Base-by-base conservation (phyloP, 2,797 vertebrate genomes). In the Leucoraja ocellata region DNA sequence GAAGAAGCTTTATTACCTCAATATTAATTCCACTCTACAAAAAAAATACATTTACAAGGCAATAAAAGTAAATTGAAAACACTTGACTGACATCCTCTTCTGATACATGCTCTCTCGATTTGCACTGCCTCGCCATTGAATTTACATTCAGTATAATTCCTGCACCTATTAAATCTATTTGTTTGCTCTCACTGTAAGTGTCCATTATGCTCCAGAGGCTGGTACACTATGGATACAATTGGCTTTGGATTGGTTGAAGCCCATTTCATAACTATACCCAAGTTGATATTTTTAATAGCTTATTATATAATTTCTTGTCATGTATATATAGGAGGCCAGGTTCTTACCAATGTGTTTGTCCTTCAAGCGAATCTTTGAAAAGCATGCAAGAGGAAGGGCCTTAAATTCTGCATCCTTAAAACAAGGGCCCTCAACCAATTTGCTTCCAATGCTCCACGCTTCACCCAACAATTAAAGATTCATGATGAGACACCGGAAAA, bases 11-110 rank as follows among this genome's bases (percentile, higher is more conserved):
- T 88, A 88, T 88, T 88, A 23, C 61, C 84, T 88, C 63, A 88
- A 65, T 88, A 88, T 88, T 88, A 88, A 88, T 88, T 88, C 32
- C 61, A 36, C n/a, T 88, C 61, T 36, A 88, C 84, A 88, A 88
- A 88, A 86, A 54, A 61, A 88, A 88, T 65, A 88, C 61, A 88
- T 68, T 88, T 88, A 88, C 61, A 88, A 65, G 84, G 63, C 61
- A 88, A 88, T 68, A 88, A 88, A 88, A 88, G 36, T 88, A 88
- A 88, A 88, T 88, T 88, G 84, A 36, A 88, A 88, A 68, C 63
- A 68, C 84, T 68, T 68, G 84, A 88, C 84, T 65, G 84, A 65
- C 65, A 68, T 36, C 36, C 84, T 65, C 36, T 88, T 32, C 2
- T 68, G 6, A 16, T 18, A 7, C 32, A 14, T 9, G 36, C 84